Conservation (phyloP, 2,797 vertebrate genomes). For the Hipposideros larvatus region DNA sequence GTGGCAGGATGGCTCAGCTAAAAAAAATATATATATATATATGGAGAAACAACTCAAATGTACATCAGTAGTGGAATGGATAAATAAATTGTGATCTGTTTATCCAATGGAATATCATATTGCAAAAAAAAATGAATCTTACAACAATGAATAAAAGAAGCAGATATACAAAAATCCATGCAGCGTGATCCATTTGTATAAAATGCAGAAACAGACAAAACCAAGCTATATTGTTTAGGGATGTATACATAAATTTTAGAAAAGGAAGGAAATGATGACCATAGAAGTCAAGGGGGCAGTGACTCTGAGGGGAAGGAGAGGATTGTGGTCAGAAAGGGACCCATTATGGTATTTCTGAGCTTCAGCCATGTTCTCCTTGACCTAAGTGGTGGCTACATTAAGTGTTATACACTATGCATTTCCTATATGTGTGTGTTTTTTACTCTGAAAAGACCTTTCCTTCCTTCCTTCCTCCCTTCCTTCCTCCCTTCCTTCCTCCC, state of each 20-base stretch:
- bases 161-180: background rate
- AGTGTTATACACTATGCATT: background rate
- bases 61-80: background rate
- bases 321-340: background rate
- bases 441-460: background rate
- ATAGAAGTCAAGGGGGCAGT: background rate
- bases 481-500: no score
- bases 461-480: no score
- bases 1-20: no score
- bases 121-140: constrained; percentile 31
- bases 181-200: background rate
- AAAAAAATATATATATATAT: no score
- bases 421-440: background rate
- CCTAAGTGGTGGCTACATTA: background rate
- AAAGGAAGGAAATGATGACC: background rate
- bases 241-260: background rate
- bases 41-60: constrained; percentile 19
- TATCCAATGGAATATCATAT: background rate
- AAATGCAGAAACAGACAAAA: constrained; percentile 33
- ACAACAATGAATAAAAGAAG: background rate
- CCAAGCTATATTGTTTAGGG: background rate
- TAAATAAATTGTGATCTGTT: background rate
- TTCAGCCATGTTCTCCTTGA: background rate
- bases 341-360: background rate
- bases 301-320: background rate